Evolutionary conservation across 1,140 invertebrate species (phyloP).

Genomic region (Drusus annulatus): DNA sequence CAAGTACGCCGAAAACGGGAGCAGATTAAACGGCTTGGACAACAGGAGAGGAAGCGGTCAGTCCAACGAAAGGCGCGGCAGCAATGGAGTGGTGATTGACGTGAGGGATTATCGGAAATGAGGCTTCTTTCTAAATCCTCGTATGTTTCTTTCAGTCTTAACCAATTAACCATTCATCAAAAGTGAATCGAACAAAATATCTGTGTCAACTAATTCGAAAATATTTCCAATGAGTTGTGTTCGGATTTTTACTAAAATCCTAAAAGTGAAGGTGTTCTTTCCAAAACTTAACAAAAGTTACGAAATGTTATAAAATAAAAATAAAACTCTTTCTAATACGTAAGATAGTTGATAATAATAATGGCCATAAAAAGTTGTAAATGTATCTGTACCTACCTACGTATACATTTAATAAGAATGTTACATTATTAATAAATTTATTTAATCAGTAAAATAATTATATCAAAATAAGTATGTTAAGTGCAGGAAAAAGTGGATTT

Average conservation of each 20-base stretch:
- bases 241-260: slow-evolving; percentile 8
- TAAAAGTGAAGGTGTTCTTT: not conserved
- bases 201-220: slow-evolving; percentile 32
- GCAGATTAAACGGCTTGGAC: slow-evolving; percentile 67
- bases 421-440: slow-evolving; percentile 44
- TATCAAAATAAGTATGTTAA: not conserved
- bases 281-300: slow-evolving; percentile 17
- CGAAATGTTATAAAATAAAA: slow-evolving; percentile 11
- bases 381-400: slow-evolving; percentile 17
- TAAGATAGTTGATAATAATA: slow-evolving; percentile 32
- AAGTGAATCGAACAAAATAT: slow-evolving; percentile 53
- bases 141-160: slow-evolving; percentile 14
- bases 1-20: slow-evolving; percentile 70
- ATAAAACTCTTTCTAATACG: slow-evolving; percentile 36
- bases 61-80: slow-evolving; percentile 65
- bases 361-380: slow-evolving; percentile 34
- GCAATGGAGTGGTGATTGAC: slow-evolving; percentile 69
- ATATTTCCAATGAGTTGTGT: slow-evolving; percentile 21
- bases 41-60: slow-evolving; percentile 64
- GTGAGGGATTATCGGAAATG: slow-evolving; percentile 66
- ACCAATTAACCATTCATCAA: slow-evolving; percentile 24
- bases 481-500: not conserved
- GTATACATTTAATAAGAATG: slow-evolving; percentile 7
- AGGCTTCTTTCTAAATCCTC: slow-evolving; percentile 12
- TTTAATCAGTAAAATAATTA: slow-evolving; percentile 45